These are phyloP conservation scores for Littorina saxatilis DNA, from an alignment of 1,140 invertebrate species.

Conservation along the genomic window DNA sequence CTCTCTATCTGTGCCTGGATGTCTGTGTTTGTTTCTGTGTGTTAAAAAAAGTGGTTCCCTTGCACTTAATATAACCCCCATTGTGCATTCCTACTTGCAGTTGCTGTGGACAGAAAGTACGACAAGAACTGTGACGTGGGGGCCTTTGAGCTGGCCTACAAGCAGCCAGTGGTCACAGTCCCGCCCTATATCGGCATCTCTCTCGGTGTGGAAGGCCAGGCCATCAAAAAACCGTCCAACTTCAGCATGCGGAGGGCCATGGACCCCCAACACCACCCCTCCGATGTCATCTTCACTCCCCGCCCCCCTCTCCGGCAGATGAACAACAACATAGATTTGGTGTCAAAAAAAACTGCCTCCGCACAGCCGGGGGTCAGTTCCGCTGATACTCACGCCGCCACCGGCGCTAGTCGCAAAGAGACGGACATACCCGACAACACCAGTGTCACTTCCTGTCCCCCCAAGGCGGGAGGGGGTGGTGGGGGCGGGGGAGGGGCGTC, in stretches of 20 bases:
- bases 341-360: slow-evolving; percentile 6
- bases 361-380: slow-evolving; percentile 9
- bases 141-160: slow-evolving; percentile 89
- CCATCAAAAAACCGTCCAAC: slow-evolving; percentile 57
- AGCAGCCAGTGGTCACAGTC: slow-evolving; percentile 83
- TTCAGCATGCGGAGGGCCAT: not conserved
- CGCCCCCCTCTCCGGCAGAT: slow-evolving; percentile 32
- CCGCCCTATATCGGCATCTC: slow-evolving; percentile 90
- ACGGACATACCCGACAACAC: not conserved
- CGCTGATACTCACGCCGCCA: not conserved
- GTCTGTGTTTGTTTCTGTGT: too few relatives aligned
- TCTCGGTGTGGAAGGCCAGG: slow-evolving; percentile 84
- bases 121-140: slow-evolving; percentile 90
- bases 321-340: not conserved
- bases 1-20: too few relatives aligned
- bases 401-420: slow-evolving; percentile 8
- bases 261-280: not conserved
- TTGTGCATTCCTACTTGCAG: too few relatives aligned
- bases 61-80: too few relatives aligned
- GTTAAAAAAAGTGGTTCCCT: too few relatives aligned
- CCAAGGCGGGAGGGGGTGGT: slow-evolving; percentile 5
- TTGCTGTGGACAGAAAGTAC: slow-evolving; percentile 88
- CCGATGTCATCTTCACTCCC: slow-evolving; percentile 36
- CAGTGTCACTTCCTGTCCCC: slow-evolving; percentile 14
- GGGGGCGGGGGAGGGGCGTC: not conserved